Evolutionary conservation across 1,140 invertebrate genomes (phyloP).

Genomic region (Micrasema longulum): DNA sequence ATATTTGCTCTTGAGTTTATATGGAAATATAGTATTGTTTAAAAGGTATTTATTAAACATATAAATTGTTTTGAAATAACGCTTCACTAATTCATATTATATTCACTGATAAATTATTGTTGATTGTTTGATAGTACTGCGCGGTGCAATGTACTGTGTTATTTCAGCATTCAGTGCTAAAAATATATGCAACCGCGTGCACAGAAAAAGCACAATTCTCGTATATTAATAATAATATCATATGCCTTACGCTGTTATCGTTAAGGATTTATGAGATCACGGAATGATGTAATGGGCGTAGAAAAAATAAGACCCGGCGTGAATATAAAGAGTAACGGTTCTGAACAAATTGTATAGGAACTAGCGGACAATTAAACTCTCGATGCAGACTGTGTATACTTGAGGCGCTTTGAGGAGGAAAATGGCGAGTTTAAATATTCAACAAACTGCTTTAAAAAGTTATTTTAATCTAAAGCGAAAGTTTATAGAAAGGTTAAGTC

Average conservation of each 20-base stretch:
- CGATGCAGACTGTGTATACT: not conserved
- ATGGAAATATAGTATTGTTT: too few species aligned
- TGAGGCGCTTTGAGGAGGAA: too few species aligned
- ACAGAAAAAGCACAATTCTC: slow-evolving; percentile 10
- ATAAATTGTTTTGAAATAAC: too few species aligned
- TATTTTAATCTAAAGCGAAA: too few species aligned
- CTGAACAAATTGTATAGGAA: slow-evolving; percentile 5
- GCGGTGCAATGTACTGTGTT: slow-evolving; percentile 23
- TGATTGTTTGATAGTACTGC: not conserved
- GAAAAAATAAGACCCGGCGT: not conserved
- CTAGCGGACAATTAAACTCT: slow-evolving; percentile 18
- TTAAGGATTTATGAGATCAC: slow-evolving; percentile 25
- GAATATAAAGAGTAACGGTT: slow-evolving; percentile 7
- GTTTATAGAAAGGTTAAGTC: too few species aligned
- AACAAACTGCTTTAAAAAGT: too few species aligned
- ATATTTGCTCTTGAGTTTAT: too few species aligned
- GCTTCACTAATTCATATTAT: too few species aligned
- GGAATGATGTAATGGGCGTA: slow-evolving; percentile 15
- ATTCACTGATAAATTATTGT: too few species aligned
- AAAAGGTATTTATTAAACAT: too few species aligned
- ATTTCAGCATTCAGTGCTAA: not conserved
- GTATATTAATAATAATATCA: slow-evolving; percentile 1
- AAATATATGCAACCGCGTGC: slow-evolving; percentile 20
- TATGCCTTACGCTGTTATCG: slow-evolving; percentile 23
- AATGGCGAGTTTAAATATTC: too few species aligned